These are phyloP conservation scores for Garrulus glandarius DNA, from an alignment of 2,797 vertebrate species.

Conservation along the genomic window DNA sequence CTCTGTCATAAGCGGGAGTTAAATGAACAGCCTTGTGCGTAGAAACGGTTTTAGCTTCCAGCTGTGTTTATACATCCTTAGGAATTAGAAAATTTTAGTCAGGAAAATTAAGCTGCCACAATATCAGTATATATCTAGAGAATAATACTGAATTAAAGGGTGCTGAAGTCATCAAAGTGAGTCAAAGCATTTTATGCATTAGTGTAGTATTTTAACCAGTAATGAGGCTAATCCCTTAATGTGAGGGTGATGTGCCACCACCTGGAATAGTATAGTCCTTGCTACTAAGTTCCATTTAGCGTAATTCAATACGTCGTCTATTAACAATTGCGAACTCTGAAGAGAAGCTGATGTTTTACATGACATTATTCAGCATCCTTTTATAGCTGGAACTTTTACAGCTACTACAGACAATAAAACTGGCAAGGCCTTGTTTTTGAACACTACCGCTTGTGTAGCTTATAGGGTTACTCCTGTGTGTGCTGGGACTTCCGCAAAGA, in stretches of 20 bases:
- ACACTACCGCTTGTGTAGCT: fast-evolving
- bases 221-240: background rate
- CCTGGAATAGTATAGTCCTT: background rate
- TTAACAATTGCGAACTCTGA: background rate
- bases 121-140: background rate
- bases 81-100: background rate
- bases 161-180: background rate
- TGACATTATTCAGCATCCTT: background rate
- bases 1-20: background rate
- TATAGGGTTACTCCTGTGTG: fast-evolving
- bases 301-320: background rate
- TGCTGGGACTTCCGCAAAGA: background rate
- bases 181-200: background rate
- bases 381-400: background rate
- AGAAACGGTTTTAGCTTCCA: background rate
- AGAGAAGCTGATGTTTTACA: background rate
- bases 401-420: background rate
- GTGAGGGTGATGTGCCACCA: background rate
- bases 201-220: background rate
- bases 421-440: background rate
- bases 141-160: background rate
- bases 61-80: background rate
- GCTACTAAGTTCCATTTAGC: background rate
- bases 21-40: background rate
- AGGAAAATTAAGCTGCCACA: background rate